Evolutionary conservation across 2,113 vertebrate genomes (phyloP).

Genomic region (Python bivittatus): DNA sequence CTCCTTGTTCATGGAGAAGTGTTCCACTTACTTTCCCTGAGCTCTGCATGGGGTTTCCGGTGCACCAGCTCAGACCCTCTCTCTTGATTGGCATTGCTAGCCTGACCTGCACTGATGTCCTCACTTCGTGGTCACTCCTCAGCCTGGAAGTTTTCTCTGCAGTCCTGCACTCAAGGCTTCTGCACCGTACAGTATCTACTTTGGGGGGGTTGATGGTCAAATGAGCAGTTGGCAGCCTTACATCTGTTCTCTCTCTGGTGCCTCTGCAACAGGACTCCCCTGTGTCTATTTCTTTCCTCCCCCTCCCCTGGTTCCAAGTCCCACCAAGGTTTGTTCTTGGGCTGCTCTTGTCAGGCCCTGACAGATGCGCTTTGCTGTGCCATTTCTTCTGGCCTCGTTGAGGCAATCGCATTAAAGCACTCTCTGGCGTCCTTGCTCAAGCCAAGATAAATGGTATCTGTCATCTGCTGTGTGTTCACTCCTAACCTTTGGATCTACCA

Average conservation of each 20-base stretch:
- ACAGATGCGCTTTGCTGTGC: constrained; percentile 28
- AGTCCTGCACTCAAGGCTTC: not conserved
- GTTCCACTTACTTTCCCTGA: not conserved
- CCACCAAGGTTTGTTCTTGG: constrained; percentile 12
- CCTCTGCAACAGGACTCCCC: not conserved
- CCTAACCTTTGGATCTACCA: constrained; percentile 72
- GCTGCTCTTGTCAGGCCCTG: constrained; percentile 35
- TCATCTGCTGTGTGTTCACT: constrained; percentile 70
- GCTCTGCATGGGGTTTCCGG: not conserved
- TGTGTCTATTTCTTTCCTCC: not conserved
- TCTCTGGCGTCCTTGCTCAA: constrained; percentile 39
- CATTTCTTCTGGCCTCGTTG: constrained; percentile 36
- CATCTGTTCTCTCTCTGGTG: not conserved
- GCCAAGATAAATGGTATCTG: constrained; percentile 69
- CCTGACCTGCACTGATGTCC: not conserved
- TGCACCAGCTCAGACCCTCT: not conserved
- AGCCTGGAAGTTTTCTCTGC: not conserved
- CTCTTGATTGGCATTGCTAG: not conserved
- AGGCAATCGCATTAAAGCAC: constrained; percentile 57
- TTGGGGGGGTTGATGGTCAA: not conserved
- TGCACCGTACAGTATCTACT: not conserved
- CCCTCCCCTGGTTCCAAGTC: not conserved
- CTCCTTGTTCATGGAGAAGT: not conserved
- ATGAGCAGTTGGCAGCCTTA: not conserved
- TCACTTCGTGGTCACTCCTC: no score